Conservation (phyloP, 2,888 invertebrate species). For the Lepetodrilus schrolli region DNA sequence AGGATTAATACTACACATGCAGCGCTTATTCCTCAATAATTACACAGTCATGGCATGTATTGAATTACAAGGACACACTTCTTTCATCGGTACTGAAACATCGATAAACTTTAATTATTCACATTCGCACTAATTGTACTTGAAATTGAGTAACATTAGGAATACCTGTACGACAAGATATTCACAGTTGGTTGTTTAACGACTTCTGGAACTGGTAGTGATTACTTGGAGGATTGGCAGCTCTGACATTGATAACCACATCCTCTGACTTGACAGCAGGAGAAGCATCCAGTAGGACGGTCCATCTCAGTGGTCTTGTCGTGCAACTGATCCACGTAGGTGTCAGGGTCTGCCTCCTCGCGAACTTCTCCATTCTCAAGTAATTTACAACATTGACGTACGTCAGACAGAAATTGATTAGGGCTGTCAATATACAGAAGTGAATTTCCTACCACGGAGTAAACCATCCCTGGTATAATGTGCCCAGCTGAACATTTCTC, state of each 20-base stretch:
- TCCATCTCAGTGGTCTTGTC: background rate
- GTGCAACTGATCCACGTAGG: background rate
- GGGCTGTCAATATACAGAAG: slow-evolving; percentile 18
- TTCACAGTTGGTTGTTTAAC: no score
- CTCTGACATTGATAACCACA: slow-evolving; percentile 6
- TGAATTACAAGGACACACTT: background rate
- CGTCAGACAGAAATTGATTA: slow-evolving; percentile 20
- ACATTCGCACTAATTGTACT: background rate
- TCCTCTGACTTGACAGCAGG: background rate
- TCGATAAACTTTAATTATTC: background rate
- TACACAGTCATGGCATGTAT: background rate
- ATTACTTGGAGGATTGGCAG: slow-evolving; percentile 7
- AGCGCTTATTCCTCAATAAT: background rate
- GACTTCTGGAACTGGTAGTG: background rate
- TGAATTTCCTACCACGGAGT: background rate
- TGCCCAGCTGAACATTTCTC: background rate
- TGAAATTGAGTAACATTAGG: background rate
- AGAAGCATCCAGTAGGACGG: background rate
- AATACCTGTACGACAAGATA: background rate
- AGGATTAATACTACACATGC: background rate
- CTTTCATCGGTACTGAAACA: background rate
- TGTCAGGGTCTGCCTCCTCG: background rate
- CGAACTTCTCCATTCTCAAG: slow-evolving; percentile 1
- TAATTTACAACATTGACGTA: slow-evolving; percentile 2
- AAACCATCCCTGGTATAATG: background rate